Base-by-base conservation (phyloP, 1,140 invertebrate genomes). In the Aleiodes sp. region DNA sequence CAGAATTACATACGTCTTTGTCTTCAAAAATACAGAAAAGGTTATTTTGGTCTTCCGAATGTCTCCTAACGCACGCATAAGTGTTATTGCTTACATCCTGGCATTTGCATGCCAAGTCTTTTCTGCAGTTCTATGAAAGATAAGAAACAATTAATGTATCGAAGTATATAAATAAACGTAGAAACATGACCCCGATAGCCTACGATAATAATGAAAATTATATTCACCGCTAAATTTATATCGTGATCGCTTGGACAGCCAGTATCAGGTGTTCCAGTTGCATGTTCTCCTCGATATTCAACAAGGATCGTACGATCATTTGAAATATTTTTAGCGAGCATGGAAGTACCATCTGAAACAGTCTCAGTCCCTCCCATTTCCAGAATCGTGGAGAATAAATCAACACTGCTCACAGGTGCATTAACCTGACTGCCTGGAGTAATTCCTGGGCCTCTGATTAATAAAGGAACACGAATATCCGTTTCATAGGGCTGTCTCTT, bases 401-500 rank as follows among this genome's bases (percentile, higher is more conserved):
- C 95, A 21, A 96, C 91, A 73, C 92, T 91, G 10, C 92, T 87
- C 0, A 94, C 88, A 10, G 92, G 89, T 56, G 88, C 84, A 16
- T 85, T 26, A n/a, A 70, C 56, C 16, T 73, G 41, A 88, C 74
- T 12, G 84, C 71, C 0, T 24, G 88, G 88, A 26, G 75, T 72
- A 21, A 96, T 87, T 0, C 87, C 87, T 1, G 95, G 95, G 19
- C 95, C 95, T 68, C 91, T 85, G 2, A 97, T 90, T 26, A 96
- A 75, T 10, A 97, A 83, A 4, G 96, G 95, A 0, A 97, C 90
- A 75, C 89, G 88, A 31, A 96, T 93, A 78, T 97, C 96, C 2
- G 94, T 92, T 78, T 97, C 94, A 80, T 97, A 97, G 0, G 93
- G 92, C 73, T 96, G 94, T 19, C 95, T 87, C 80, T 97, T 97